phyloP scores from a whole-genome alignment of 1,140 invertebrate genomes.

The Myzus persicae region DNA sequence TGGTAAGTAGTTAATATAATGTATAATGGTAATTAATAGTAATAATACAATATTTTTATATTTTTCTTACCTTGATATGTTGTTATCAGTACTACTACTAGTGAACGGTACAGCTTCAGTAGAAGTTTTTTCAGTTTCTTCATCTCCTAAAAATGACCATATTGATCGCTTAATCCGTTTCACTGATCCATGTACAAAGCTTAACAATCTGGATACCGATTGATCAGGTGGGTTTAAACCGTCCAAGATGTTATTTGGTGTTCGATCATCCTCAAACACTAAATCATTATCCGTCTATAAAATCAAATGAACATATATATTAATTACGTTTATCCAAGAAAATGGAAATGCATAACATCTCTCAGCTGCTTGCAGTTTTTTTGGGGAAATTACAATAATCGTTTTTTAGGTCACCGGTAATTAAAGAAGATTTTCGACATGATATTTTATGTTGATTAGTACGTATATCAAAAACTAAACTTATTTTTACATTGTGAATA shows the following conservation, averaged over 20 bases:
- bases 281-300: conserved; percentile 43
- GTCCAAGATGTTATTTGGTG: background rate
- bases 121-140: background rate
- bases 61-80: background rate
- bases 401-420: background rate
- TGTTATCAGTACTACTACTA: background rate
- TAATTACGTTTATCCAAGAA: background rate
- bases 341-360: too few species aligned
- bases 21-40: background rate
- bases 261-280: conserved; percentile 25
- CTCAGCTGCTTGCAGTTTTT: background rate
- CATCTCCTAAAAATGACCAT: background rate
- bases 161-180: conserved; percentile 10
- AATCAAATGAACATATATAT: background rate
- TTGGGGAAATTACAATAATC: too few species aligned
- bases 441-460: background rate
- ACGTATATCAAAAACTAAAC: background rate
- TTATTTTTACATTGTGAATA: background rate
- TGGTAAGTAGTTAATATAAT: background rate
- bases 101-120: background rate
- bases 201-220: background rate
- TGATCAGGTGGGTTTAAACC: background rate
- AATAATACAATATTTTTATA: background rate
- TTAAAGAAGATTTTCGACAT: background rate
- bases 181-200: background rate